A percentile compares a stretch with the other conserved stretches of the same genome.
These are phyloP conservation scores for Pseudonaja textilis DNA, from an alignment of 2,113 vertebrate species.

Conservation along the genomic window DNA sequence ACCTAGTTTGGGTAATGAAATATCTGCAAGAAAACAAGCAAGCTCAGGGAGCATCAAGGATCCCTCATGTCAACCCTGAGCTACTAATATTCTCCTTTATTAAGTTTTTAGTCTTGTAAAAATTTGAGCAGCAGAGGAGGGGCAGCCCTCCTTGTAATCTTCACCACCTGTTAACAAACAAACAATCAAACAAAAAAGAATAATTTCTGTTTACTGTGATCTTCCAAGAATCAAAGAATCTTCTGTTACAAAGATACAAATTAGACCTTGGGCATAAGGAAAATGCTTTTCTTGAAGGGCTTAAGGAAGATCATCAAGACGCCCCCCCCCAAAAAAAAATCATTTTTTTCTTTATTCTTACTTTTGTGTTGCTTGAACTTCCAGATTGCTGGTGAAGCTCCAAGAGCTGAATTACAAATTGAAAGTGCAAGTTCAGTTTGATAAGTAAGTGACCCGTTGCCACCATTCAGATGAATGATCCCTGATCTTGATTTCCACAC, in stretches of 20 bases:
- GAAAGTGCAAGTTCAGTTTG: constrained; percentile 91
- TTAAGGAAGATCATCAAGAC: not conserved
- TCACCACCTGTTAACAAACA: not conserved
- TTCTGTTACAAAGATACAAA: not conserved
- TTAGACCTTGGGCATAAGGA: not conserved
- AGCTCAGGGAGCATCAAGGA: too few relatives aligned
- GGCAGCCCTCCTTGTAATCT: not conserved
- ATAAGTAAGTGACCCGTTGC: constrained; percentile 82
- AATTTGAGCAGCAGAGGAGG: not conserved
- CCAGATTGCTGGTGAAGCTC: constrained; percentile 90
- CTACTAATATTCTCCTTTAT: too few relatives aligned
- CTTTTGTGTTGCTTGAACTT: constrained; percentile 35
- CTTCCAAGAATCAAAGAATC: not conserved
- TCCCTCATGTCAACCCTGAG: too few relatives aligned
- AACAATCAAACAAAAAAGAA: not conserved
- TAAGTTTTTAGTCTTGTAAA: not conserved
- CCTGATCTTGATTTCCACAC: not conserved
- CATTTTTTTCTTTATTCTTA: not conserved
- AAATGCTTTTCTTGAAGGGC: not conserved
- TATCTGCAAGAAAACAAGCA: too few relatives aligned
- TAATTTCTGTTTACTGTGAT: not conserved
- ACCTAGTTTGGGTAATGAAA: too few relatives aligned
- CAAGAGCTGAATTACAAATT: constrained; percentile 94
- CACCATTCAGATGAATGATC: not conserved
- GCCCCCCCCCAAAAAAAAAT: not conserved